These are phyloP conservation scores for Camponotus vicinus DNA, from an alignment of 1,140 invertebrate genomes.

Conservation along the genomic window DNA sequence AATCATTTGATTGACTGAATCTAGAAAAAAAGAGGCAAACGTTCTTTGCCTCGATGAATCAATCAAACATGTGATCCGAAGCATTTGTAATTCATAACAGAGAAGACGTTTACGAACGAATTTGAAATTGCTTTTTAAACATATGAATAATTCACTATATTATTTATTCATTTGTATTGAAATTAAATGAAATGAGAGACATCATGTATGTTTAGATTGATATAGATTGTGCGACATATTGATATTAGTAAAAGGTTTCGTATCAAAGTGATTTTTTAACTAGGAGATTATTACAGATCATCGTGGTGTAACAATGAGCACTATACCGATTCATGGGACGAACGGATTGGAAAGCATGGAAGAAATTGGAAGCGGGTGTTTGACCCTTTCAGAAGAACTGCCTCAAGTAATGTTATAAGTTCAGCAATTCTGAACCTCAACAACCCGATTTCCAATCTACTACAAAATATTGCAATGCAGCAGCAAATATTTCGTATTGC, in stretches of 20 bases:
- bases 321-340: constrained; percentile 76
- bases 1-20: neutral
- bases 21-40: too few relatives aligned
- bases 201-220: neutral
- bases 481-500: constrained; percentile 70
- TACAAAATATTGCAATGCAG: constrained; percentile 68
- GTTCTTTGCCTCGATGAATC: neutral
- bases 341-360: constrained; percentile 69
- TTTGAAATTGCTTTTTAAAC: neutral
- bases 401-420: constrained; percentile 65
- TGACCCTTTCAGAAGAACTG: constrained; percentile 68
- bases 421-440: constrained; percentile 63
- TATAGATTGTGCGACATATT: constrained; percentile 19
- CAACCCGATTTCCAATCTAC: constrained; percentile 63
- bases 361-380: constrained; percentile 68
- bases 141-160: neutral
- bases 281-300: constrained; percentile 68
- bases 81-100: too few relatives aligned
- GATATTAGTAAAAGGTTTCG: neutral
- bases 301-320: constrained; percentile 72
- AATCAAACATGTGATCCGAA: too few relatives aligned
- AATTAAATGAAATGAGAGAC: neutral
- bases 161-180: neutral
- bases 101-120: neutral
- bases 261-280: constrained; percentile 50